Base-by-base conservation (phyloP, 2,888 invertebrate species). In the Drosophila nigritarsus region DNA sequence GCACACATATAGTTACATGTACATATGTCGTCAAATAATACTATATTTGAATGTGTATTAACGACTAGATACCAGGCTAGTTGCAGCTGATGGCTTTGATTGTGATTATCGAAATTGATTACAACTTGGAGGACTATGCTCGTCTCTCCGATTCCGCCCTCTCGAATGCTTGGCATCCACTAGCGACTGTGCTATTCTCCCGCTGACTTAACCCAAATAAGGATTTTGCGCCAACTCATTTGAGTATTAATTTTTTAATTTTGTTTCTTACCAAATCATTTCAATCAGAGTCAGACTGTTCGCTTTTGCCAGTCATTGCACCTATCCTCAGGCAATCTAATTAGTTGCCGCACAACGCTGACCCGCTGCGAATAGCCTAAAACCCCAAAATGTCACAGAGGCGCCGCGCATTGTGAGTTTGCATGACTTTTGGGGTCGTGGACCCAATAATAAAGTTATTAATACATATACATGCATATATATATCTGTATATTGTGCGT, bases 221-320 rank as follows among this genome's bases (percentile, higher is more conserved):
- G 18, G n/a, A 24, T 30, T 73, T 77, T 56, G 27, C 54, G 82
- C 78, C 75, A 50, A 82, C 49, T 79, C 82, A 80, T 55, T 53
- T 59, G 36, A 48, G 55, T 27, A 48, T 58, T 66, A 13, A 73
- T 54, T 20, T 56, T 56, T 36, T 54, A 15, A 20, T 42, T 56
- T 42, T 32, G 20, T 53, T 65, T 65, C 56, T 50, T 62, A 67
- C n/a, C 54, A 75, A 79, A 79, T 82, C 65, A 79, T 79, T 82
- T 48, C 71, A 64, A 82, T 82, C 83, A 66, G 51, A 55, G 54
- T 50, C 75, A 74, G 70, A 54, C 71, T 50, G 15, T 20, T 30
- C 9, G 3, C 0, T 27, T 56, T 61, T 11, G 55, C 73, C 0
- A 73, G 74, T 73, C 74, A 73, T 53, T n/a, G n/a, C 9, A 13